Conservation (phyloP, 2,797 vertebrate genomes). For the Syngnathus acus region DNA sequence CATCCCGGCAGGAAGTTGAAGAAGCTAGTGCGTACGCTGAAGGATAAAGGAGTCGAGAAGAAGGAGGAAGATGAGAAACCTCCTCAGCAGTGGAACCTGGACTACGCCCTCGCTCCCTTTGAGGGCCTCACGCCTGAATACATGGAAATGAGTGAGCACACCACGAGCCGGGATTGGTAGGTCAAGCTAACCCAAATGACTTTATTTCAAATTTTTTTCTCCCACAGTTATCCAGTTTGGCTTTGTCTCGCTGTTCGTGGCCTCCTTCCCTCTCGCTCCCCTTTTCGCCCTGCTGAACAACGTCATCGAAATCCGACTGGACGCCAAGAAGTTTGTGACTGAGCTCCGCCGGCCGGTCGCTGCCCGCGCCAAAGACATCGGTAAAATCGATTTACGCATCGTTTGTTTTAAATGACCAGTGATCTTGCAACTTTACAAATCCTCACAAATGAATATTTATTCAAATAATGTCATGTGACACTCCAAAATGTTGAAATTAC, state of each 20-base stretch:
- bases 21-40: slow-evolving; percentile 78
- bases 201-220: neutral
- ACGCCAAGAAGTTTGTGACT: slow-evolving; percentile 94
- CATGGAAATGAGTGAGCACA: slow-evolving; percentile 94
- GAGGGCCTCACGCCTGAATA: slow-evolving; percentile 94
- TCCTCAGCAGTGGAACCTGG: slow-evolving; percentile 87
- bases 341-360: slow-evolving; percentile 89
- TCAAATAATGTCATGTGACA: too few relatives aligned
- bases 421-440: too few relatives aligned
- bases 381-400: slow-evolving; percentile 52
- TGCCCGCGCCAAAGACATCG: slow-evolving; percentile 88
- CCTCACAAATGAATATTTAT: too few relatives aligned
- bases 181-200: neutral
- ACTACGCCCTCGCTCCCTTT: slow-evolving; percentile 85
- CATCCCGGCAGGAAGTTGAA: slow-evolving; percentile 66
- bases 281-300: slow-evolving; percentile 96
- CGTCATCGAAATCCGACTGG: slow-evolving; percentile 91
- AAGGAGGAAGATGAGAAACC: slow-evolving; percentile 65
- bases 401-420: too few relatives aligned
- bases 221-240: slow-evolving; percentile 93
- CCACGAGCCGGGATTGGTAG: too few relatives aligned
- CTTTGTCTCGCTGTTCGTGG: slow-evolving; percentile 95
- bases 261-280: slow-evolving; percentile 93
- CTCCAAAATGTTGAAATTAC: too few relatives aligned
- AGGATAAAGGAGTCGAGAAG: slow-evolving; percentile 73